These are phyloP conservation scores for Antitype chi DNA, from an alignment of 2,888 invertebrate genomes.

Conservation along the genomic window DNA sequence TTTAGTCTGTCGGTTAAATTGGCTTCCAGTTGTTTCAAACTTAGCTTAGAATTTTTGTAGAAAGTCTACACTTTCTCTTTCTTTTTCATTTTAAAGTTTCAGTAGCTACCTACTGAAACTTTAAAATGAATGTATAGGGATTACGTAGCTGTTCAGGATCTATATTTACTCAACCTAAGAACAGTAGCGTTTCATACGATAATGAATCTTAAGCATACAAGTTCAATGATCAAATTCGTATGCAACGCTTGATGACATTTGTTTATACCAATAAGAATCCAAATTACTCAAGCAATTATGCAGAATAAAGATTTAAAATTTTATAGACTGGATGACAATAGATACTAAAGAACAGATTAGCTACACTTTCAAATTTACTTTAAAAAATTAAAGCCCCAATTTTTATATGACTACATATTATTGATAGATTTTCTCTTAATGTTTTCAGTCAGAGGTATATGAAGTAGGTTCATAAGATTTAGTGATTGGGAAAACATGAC, in stretches of 20 bases:
- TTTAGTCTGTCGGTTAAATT: slow-evolving; percentile 8
- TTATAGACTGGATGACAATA: slow-evolving; percentile 18
- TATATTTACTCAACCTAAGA: not conserved
- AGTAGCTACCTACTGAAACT: not conserved
- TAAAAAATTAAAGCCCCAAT: slow-evolving; percentile 21
- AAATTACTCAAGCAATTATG: slow-evolving; percentile 24
- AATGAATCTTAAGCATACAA: too few species aligned
- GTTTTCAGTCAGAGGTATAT: slow-evolving; percentile 24
- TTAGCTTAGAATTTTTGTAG: slow-evolving; percentile 5
- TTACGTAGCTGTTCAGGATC: not conserved
- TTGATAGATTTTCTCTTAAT: slow-evolving; percentile 31
- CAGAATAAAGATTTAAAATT: not conserved
- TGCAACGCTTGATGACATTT: not conserved
- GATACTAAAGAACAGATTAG: not conserved
- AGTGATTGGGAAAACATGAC: slow-evolving; percentile 15
- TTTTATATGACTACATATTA: not conserved
- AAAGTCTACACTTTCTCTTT: too few species aligned
- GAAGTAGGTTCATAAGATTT: slow-evolving; percentile 30
- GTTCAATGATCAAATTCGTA: not conserved
- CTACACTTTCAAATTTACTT: slow-evolving; percentile 22
- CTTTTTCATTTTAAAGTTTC: too few species aligned
- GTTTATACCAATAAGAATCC: not conserved
- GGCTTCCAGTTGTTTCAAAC: slow-evolving; percentile 3
- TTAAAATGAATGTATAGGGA: not conserved
- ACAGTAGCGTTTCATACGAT: not conserved